A percentile compares a stretch with the other conserved stretches of the same genome.
phyloP scores from a whole-genome alignment of 2,113 vertebrate genomes.

The Cephalopterus ornatus region DNA sequence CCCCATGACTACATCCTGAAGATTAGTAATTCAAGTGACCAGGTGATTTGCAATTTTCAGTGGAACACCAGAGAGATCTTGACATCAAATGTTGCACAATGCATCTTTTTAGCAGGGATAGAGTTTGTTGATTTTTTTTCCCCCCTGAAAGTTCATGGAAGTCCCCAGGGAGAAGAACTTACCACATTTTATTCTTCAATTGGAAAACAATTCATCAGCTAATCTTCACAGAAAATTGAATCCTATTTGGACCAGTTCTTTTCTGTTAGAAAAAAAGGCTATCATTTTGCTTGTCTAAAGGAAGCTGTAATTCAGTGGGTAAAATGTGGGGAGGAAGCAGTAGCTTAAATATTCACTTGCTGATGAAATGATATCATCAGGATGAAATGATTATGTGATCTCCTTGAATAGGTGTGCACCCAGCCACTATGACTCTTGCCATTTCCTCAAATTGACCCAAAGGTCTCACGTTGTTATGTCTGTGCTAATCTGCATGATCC shows the following conservation, averaged over 20 bases:
- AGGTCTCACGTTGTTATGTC: conserved; percentile 26
- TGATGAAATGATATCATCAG: conserved; percentile 32
- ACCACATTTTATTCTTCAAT: neutral
- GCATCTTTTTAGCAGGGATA: neutral
- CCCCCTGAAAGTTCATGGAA: neutral
- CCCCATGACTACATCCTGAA: neutral
- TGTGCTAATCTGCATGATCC: conserved; percentile 40
- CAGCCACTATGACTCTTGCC: conserved; percentile 12
- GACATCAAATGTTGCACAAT: neutral
- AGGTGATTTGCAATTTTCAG: neutral
- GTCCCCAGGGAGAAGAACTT: neutral
- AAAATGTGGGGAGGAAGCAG: neutral
- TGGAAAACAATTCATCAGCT: neutral
- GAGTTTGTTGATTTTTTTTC: too few relatives aligned
- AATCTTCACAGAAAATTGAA: neutral
- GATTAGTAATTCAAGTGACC: neutral
- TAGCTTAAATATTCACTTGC: neutral
- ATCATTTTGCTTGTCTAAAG: neutral
- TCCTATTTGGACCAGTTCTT: neutral
- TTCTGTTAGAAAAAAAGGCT: neutral
- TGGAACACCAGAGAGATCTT: neutral
- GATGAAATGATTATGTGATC: conserved; percentile 11
- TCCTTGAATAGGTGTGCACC: conserved; percentile 33
- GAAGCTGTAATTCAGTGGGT: neutral
- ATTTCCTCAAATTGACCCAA: conserved; percentile 44